Percentiles rank a stretch among this genome's conserved stretches.
phyloP scores from a whole-genome alignment of 2,888 invertebrate genomes.

The Microdon myrmicae region DNA sequence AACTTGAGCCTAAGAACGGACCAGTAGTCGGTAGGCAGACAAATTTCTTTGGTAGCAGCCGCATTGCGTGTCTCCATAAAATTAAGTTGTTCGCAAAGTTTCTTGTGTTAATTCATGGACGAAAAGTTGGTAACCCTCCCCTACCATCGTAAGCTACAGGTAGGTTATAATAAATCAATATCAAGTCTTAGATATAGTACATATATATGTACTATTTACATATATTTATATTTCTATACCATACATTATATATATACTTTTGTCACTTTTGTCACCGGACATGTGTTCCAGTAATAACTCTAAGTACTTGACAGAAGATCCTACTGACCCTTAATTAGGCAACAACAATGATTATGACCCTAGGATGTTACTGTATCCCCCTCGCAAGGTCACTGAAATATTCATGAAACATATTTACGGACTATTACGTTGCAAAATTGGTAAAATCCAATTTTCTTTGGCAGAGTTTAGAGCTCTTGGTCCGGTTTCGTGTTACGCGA shows the following conservation, averaged over 20 bases:
- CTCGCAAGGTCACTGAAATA: conserved; percentile 25
- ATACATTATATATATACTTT: too few relatives aligned
- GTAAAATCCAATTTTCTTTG: conserved; percentile 24
- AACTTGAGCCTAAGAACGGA: neutral
- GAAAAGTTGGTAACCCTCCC: too few relatives aligned
- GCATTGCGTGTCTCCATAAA: conserved; percentile 57
- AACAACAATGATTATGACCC: conserved; percentile 4
- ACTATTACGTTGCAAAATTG: conserved; percentile 26
- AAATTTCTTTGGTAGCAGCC: neutral
- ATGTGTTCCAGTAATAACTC: conserved; percentile 57
- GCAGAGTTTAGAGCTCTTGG: conserved; percentile 2
- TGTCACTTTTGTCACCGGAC: too few relatives aligned
- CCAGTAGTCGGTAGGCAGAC: neutral
- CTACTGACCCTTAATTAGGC: neutral
- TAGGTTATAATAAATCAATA: too few relatives aligned
- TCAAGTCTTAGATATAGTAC: too few relatives aligned
- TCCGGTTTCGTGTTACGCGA: conserved; percentile 33
- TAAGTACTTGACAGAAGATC: conserved; percentile 34
- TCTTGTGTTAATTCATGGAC: conserved; percentile 45
- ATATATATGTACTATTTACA: too few relatives aligned
- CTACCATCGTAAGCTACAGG: too few relatives aligned
- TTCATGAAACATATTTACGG: conserved; percentile 12
- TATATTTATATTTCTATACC: too few relatives aligned
- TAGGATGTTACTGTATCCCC: neutral
- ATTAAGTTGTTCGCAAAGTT: conserved; percentile 58